Evolutionary conservation across 2,113 vertebrate species (phyloP).

Genomic region (Promerops cafer): DNA sequence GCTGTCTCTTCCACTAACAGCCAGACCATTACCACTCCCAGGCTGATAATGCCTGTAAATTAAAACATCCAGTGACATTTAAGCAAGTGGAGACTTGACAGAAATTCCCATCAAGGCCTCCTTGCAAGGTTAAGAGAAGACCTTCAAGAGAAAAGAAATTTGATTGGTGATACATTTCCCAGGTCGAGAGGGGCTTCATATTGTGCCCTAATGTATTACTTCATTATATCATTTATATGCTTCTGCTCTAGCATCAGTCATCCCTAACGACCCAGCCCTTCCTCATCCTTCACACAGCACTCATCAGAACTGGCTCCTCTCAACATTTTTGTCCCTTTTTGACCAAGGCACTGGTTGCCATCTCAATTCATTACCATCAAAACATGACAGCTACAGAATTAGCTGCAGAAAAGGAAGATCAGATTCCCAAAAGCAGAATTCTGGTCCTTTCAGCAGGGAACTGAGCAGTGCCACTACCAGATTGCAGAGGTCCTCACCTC

Average conservation of each 20-base stretch:
- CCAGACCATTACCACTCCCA: neutral
- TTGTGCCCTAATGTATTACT: slow-evolving; percentile 48
- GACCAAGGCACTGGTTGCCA: slow-evolving; percentile 21
- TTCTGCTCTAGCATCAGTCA: slow-evolving; percentile 42
- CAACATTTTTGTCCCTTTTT: slow-evolving; percentile 29
- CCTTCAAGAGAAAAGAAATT: slow-evolving; percentile 37
- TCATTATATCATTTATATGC: slow-evolving; percentile 41
- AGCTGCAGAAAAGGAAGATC: neutral
- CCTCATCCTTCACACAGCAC: slow-evolving; percentile 6
- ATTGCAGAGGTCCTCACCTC: neutral
- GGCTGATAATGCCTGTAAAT: neutral
- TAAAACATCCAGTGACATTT: slow-evolving; percentile 7
- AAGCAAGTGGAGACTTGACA: neutral
- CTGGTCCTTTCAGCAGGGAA: neutral
- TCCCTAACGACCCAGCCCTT: slow-evolving; percentile 25
- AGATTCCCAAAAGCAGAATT: neutral
- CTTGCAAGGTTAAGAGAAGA: slow-evolving; percentile 19
- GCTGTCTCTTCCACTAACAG: neutral
- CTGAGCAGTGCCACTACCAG: neutral
- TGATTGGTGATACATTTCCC: slow-evolving; percentile 45
- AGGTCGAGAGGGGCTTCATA: slow-evolving; percentile 19
- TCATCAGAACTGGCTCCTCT: slow-evolving; percentile 25
- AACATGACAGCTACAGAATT: neutral
- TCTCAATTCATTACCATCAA: slow-evolving; percentile 40
- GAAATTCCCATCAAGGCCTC: slow-evolving; percentile 30